Base-by-base conservation (phyloP, 2,888 invertebrate genomes). In the Agrochola litura region DNA sequence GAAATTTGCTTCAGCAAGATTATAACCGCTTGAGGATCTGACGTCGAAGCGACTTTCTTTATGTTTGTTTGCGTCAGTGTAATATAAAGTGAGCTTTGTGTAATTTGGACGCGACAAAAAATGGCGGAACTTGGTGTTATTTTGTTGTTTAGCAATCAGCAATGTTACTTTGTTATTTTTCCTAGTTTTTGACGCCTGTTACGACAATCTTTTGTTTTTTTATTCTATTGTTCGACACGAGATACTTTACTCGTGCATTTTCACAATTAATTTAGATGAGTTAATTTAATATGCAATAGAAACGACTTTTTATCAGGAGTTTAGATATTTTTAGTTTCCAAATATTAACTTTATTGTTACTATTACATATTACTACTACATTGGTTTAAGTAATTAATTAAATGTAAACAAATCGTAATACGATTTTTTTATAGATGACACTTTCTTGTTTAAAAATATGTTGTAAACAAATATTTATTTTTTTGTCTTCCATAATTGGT, bases 1-100 rank as follows among this genome's bases (percentile, higher is more conserved):
- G 75, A 81, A 84, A 87, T 87, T 89, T 86, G 83, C 85, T 87
- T 75, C 79, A 65, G 79, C 74, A 72, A 85, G 85, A 89, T 89
- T 84, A 88, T 86, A 87, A 85, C 72, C 83, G 79, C 80, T 81
- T 76, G 78, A 86, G 70, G 77, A 82, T 81, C 70, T 79, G 72
- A 82, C 82, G 81, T 70, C 65, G 60, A 60, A 81, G 74, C 66
- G 70, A 81, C 65, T 79, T 78, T 73, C 85, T 85, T 86, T 79
- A 81, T 83, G 77, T 84, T 79, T 87, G 74, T 86, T 86, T 81
- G 70, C 71, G 71, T 73, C 76, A 86, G 65, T 58, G 30, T 82
- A 77, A 79, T 81, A 87, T 68, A 70, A 80, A 87, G 73, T 77
- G 60, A 74, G 79, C 77, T 83, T 83, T 83, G 83, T 81, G 85